phyloP scores from a whole-genome alignment of 2,888 invertebrate species.

The Heliconius erato region DNA sequence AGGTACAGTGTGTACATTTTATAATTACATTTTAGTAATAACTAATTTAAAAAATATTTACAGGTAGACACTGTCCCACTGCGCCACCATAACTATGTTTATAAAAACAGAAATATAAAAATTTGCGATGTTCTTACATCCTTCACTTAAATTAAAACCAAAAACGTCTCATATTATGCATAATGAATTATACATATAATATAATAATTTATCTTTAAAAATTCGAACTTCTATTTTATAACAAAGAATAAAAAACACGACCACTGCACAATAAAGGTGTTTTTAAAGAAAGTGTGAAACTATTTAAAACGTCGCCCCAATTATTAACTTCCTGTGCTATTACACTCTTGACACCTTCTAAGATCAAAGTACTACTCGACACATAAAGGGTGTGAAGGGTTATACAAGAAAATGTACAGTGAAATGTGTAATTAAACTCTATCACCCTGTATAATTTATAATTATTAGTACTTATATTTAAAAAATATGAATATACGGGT shows the following conservation, averaged over 20 bases:
- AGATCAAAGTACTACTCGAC: constrained; percentile 29
- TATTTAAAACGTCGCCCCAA: constrained; percentile 15
- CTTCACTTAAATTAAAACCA: background rate
- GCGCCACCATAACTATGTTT: no score
- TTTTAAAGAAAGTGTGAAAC: constrained; percentile 20
- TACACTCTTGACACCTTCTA: constrained; percentile 24
- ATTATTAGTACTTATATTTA: background rate
- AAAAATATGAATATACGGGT: background rate
- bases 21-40: no score
- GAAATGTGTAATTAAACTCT: constrained; percentile 6
- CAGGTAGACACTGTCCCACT: no score
- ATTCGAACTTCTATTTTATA: background rate
- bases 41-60: no score
- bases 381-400: constrained; percentile 24
- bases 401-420: constrained; percentile 10
- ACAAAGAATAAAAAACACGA: background rate
- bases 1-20: no score
- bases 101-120: no score
- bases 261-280: background rate
- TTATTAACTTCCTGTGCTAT: constrained; percentile 27
- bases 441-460: background rate
- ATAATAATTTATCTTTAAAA: background rate
- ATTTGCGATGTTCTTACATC: background rate
- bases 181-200: background rate
- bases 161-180: no score